Evolutionary conservation across 1,140 invertebrate genomes (phyloP), one percentile per base, ranked within the genome.

Genomic region (Anastrepha ludens): DNA sequence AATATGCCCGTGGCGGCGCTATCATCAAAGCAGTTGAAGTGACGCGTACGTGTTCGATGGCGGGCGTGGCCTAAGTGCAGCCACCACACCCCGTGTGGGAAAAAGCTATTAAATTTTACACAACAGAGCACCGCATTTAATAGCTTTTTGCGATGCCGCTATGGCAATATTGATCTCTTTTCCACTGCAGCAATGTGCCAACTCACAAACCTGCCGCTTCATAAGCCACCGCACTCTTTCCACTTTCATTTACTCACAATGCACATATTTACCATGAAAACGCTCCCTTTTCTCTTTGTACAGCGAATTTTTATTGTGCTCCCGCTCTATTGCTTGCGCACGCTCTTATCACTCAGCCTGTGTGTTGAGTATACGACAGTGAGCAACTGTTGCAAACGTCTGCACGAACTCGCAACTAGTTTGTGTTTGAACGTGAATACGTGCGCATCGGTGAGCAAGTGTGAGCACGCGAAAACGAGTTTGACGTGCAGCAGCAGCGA

Each of bases 371-470:
- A 81, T 44, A 20, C 62, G n/a, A 15, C 7, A 41, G 50, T 67
- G 60, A 50, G 90, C 90, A 91, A 90, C 89, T 58, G 44, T 47
- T 81, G 74, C 47, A 17, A 81, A 81, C 47, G 11, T 7, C 58
- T 44, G 85, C 39, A 17, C 81, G 78, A 86, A 86, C 87, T 88
- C 39, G 89, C 90, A 91, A 92, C 91, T 92, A 92, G 91, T 92
- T 91, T 92, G 91, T 91, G 91, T 90, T 92, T 90, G 90, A 92
- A 91, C 91, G 89, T 90, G 90, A 91, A 89, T 90, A 91, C 90
- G 91, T 90, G 89, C 90, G 89, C 91, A 92, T 92, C 91, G 90
- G 74, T 47, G 89, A 88, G 90, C 91, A 89, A 92, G 91, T 91
- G 91, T 91, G 90, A 91, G 90, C 91, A 90, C 91, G 90, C 90